A percentile compares a stretch with the other conserved stretches of the same genome.
Conservation (phyloP, 2,797 vertebrate genomes). For the Acipenser oxyrinchus region DNA sequence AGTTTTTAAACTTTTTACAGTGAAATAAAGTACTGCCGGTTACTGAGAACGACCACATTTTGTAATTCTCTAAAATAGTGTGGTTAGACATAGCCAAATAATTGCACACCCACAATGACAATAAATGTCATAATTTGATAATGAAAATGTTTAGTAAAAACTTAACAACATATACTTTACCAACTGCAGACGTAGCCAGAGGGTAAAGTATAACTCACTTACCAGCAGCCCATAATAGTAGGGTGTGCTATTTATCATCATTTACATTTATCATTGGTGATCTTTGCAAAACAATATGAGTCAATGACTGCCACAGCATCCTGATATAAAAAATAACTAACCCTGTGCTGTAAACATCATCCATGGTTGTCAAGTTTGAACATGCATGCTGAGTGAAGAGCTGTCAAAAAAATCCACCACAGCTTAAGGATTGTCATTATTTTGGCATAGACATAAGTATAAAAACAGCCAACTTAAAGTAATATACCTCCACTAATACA, state of each 20-base stretch:
- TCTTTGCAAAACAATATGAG: constrained; percentile 6
- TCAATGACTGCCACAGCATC: constrained; percentile 3
- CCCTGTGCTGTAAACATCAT: neutral
- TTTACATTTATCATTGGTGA: constrained; percentile 14
- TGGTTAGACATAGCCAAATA: no score
- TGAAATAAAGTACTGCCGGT: no score
- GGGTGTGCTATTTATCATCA: constrained; percentile 1
- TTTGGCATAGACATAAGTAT: neutral
- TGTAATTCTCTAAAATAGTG: no score
- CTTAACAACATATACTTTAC: no score
- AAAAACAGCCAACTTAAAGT: neutral
- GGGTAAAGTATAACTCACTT: neutral
- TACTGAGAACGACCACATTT: no score
- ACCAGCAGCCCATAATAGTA: neutral
- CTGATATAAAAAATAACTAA: neutral
- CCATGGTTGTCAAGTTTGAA: neutral
- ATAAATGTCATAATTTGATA: no score
- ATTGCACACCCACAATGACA: no score
- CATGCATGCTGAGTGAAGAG: neutral
- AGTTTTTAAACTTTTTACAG: no score
- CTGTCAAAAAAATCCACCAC: neutral
- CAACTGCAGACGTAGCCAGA: no score
- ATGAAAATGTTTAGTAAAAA: no score
- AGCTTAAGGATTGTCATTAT: neutral
- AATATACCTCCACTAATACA: neutral